A percentile compares a stretch with the other conserved stretches of the same genome.
Evolutionary conservation across 2,797 vertebrate species (phyloP).

Genomic region (Aplochiton taeniatus): DNA sequence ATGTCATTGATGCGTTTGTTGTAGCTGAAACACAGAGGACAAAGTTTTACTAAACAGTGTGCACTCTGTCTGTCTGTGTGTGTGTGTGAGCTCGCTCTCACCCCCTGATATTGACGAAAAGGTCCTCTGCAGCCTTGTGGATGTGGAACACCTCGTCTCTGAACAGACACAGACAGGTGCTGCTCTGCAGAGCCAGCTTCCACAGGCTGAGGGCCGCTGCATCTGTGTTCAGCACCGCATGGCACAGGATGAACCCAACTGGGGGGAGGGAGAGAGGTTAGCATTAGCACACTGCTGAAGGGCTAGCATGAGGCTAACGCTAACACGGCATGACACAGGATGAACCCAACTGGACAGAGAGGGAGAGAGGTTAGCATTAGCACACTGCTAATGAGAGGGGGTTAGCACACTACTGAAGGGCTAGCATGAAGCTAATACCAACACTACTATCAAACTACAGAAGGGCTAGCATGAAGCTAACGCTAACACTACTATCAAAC

Average conservation of each 20-base stretch:
- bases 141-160: constrained; percentile 98
- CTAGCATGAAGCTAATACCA: background rate
- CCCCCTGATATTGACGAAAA: constrained; percentile 98
- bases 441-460: background rate
- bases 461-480: background rate
- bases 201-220: constrained; percentile 90
- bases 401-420: background rate
- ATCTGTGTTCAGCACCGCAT: constrained; percentile 89
- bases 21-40: constrained; percentile 77
- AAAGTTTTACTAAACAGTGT: constrained; percentile 5
- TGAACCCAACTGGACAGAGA: constrained; percentile 59
- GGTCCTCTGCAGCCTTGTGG: constrained; percentile 96
- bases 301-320: background rate
- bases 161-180: constrained; percentile 95
- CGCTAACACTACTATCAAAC: background rate
- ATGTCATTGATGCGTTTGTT: constrained; percentile 99
- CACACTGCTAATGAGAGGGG: too few species aligned
- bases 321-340: constrained; percentile 91
- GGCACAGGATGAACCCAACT: constrained; percentile 98
- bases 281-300: background rate
- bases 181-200: constrained; percentile 97
- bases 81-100: constrained; percentile 61
- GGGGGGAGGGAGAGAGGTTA: constrained; percentile 11
- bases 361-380: background rate
- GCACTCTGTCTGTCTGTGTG: background rate